Evolutionary conservation across 2,888 invertebrate genomes (phyloP), one percentile per base, ranked within the genome.

Genomic region (Chalcis sispes): DNA sequence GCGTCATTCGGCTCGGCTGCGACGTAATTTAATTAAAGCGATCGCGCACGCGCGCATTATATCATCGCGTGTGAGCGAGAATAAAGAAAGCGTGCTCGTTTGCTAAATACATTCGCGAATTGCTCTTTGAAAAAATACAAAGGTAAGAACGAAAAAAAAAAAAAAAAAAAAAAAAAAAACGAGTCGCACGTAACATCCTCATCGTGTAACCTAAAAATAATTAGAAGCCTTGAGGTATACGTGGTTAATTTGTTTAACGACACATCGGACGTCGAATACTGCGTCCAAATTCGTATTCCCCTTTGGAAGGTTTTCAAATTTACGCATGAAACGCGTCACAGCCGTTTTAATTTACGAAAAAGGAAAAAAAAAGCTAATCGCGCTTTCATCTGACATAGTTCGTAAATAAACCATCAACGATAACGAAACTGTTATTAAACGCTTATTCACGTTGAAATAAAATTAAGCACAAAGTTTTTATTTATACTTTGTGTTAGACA

Each of bases 181-280:
- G 18, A 59, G 64, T 73, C 73, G n/a, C n/a, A 77, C 70, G 77
- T 65, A 13, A 73, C 58, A 46, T 64, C 8, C 48, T 27, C 65
- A 70, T 73, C 46, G 18, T 10, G 52, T 32, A 40, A 29, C 58
- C 36, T 13, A n/a, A 48, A 59, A 73, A 70, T 65, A 65, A 77
- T 70, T 70, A 70, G 56, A 72, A 77, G 42, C 48, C 32, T 61
- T 54, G 36, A 23, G n/a, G n/a, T 10, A 27, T 4, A n/a, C 18
- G 13, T 32, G 20, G 54, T 42, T 36, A 70, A 65, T 52, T 70
- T 67, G 18, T 8, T 29, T 18, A 52, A 15, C 5, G 40, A 23
- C 40, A 25, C 50, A 48, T 15, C 10, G 8, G 50, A 29, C 42
- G 59, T 52, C 66, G 50, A 73, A 72, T 29, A 62, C 40, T 56